Base-by-base conservation (phyloP, 1,140 invertebrate species). In the Diabrotica virgifera region DNA sequence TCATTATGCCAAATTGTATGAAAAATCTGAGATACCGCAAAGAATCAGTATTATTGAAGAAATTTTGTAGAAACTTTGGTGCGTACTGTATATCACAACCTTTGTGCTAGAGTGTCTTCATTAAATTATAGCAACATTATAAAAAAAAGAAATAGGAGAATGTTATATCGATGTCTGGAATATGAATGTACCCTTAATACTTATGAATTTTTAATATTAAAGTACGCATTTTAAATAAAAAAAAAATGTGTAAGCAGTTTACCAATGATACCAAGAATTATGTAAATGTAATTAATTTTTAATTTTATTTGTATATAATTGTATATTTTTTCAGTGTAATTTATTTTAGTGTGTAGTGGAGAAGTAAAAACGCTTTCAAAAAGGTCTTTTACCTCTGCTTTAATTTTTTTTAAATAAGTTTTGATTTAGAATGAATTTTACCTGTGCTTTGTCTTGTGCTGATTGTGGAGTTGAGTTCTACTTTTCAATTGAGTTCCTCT, bases 231-330 rank as follows among this genome's bases (percentile, higher is more conserved):
- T 35, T 54, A n/a, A 54, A 54, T n/a, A 5, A 4, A 4, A n/a
- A 13, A 54, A 54, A 13, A n/a, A 6, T 13, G n/a, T 59, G 10
- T 14, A 59, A 46, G 14, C 38, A 59, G 40, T 59, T 59, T 46
- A 37, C 58, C 40, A 59, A 59, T 50, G 37, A 59, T 59, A 59
- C 58, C 58, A 59, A 59, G 58, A 46, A 35, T 46, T 58, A 13
- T 11, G 9, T 8, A n/a, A 54, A n/a, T 54, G 52, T 13, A 54
- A 5, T 10, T n/a, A 10, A 10, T 46, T 10, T 46, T 46, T 46
- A 46, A 54, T 54, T 13, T 54, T 54, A 13, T 54, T 12, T 54
- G 52, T 54, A 54, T 2, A 54, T 12, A 54, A n/a, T 54, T 54
- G 52, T 54, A 54, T 54, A 46, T 46, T 46, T 46, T 46, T 46